Conservation (phyloP, 2,113 vertebrate species). For the Channa argus region DNA sequence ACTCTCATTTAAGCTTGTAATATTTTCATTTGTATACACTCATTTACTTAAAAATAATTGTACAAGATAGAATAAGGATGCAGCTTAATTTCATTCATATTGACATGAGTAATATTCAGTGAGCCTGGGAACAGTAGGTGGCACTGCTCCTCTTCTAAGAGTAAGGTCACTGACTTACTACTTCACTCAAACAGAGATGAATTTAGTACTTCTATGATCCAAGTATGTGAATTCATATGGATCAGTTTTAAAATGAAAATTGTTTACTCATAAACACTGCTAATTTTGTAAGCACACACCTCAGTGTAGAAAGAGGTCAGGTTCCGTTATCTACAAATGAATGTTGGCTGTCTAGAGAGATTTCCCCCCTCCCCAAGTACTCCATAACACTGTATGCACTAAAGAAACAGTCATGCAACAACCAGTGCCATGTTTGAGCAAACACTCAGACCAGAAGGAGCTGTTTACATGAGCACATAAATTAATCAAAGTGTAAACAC, state of each 20-base stretch:
- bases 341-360: slow-evolving; percentile 21
- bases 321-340: slow-evolving; percentile 47
- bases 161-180: slow-evolving; percentile 24
- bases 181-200: slow-evolving; percentile 9
- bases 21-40: no score
- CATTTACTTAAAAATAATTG: no score
- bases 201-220: neutral
- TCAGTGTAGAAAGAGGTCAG: slow-evolving; percentile 17
- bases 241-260: slow-evolving; percentile 9
- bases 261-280: slow-evolving; percentile 1
- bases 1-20: no score
- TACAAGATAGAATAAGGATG: neutral
- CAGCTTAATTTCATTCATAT: slow-evolving; percentile 6
- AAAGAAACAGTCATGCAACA: slow-evolving; percentile 36
- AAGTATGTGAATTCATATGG: neutral
- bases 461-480: slow-evolving; percentile 43
- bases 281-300: neutral
- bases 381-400: slow-evolving; percentile 27
- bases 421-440: slow-evolving; percentile 42
- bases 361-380: slow-evolving; percentile 41
- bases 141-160: slow-evolving; percentile 74
- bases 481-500: slow-evolving; percentile 56
- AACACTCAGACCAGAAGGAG: slow-evolving; percentile 40
- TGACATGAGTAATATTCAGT: slow-evolving; percentile 14
- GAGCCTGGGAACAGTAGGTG: slow-evolving; percentile 75